A percentile compares a stretch with the other conserved stretches of the same genome.
These are phyloP conservation scores for Epinephelus awoara DNA, from an alignment of 2,797 vertebrate species.

Conservation along the genomic window DNA sequence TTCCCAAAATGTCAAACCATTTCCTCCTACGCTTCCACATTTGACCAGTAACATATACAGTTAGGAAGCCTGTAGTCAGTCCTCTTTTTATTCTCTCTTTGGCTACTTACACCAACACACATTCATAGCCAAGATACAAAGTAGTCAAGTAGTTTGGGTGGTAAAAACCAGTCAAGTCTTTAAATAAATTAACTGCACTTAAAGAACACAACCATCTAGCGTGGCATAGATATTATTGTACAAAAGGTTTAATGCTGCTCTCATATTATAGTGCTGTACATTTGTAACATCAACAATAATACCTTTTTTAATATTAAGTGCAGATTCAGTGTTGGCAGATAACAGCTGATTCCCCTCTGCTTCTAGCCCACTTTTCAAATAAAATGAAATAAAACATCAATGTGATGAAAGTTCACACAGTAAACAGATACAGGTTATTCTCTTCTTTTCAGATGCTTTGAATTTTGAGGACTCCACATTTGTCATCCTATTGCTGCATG, in stretches of 20 bases:
- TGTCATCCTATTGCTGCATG: conserved; percentile 52
- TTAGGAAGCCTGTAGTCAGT: conserved; percentile 21
- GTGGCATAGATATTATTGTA: conserved; percentile 54
- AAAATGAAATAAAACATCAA: conserved; percentile 45
- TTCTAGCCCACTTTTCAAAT: conserved; percentile 30
- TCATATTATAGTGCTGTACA: conserved; percentile 56
- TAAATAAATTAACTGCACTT: conserved; percentile 55
- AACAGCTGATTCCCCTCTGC: neutral
- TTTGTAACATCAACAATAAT: conserved; percentile 51
- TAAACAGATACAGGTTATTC: conserved; percentile 36
- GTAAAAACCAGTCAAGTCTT: conserved; percentile 51
- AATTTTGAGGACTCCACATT: conserved; percentile 28
- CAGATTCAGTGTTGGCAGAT: conserved; percentile 44
- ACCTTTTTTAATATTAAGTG: conserved; percentile 38
- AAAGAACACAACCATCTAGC: conserved; percentile 48
- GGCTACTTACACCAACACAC: conserved; percentile 64
- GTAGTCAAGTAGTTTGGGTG: conserved; percentile 46
- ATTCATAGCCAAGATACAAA: conserved; percentile 66
- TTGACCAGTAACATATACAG: conserved; percentile 29
- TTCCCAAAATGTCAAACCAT: neutral
- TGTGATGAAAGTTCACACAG: conserved; percentile 50
- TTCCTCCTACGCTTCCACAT: neutral
- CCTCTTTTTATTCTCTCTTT: conserved; percentile 63
- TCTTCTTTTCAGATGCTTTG: conserved; percentile 44
- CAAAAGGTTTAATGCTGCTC: conserved; percentile 52